Base-by-base conservation (phyloP, 2,888 invertebrate genomes). In the Tupiocoris notatus region DNA sequence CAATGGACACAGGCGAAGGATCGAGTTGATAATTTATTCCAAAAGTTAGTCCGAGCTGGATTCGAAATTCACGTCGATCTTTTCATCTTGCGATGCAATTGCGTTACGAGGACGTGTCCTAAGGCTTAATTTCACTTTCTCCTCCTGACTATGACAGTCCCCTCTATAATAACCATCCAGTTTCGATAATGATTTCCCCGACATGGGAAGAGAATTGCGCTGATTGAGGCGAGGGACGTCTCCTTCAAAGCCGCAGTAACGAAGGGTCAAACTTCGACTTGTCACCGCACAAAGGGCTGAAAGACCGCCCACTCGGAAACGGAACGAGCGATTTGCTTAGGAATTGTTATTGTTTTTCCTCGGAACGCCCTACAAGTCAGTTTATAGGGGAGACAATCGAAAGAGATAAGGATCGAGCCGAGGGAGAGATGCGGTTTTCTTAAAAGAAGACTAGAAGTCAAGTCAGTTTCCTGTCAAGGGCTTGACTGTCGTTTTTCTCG, bases 191-290 rank as follows among this genome's bases (percentile, higher is more conserved):
- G 39, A 39, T 12, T 39, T 12, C 39, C n/a, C n/a, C n/a, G n/a
- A n/a, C 12, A 39, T 39, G 39, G 39, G 3, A 7, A 3, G 39
- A 39, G 39, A 39, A 39, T 7, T 12, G 39, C 12, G 39, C 12
- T 39, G 39, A 39, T 39, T 39, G 39, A 39, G 39, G 39, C 6
- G 12, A 39, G 12, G 39, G 3, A 7, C 12, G 6, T 39, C 39
- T 39, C 39, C 39, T n/a, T 39, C 39, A 39, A 39, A 39, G 39
- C 39, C 39, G 59, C 20, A 9, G 17, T 59, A 59, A 59, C 59
- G 59, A 59, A 59, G 59, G 59, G n/a, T 59, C 59, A 20, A 39
- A 59, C 59, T 59, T 59, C 17, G 59, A 59, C 59, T 59, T 59
- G 59, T 20, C 17, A 20, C 20, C 59, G 20, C 6, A 3, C 3